These are phyloP conservation scores for Drosophila robusta DNA, from an alignment of 2,888 invertebrate genomes.

Conservation along the genomic window DNA sequence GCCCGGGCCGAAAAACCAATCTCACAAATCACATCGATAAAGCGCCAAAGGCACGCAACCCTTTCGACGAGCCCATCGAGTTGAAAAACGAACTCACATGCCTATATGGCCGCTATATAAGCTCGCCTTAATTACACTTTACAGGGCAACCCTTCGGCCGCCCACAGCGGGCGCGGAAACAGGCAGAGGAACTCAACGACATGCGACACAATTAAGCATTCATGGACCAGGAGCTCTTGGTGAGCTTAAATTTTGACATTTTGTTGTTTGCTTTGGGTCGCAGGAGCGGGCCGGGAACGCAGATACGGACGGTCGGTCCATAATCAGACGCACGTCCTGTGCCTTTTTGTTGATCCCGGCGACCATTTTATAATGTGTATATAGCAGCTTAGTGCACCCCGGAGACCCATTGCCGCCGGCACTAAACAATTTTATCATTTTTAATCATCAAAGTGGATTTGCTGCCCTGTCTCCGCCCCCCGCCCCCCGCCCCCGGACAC, in stretches of 20 bases:
- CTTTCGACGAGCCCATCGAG: conserved; percentile 56
- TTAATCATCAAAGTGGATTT: conserved; percentile 83
- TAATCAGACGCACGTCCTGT: conserved; percentile 71
- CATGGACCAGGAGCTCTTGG: conserved; percentile 62
- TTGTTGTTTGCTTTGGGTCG: conserved; percentile 68
- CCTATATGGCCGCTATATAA: conserved; percentile 72
- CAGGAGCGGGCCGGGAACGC: conserved; percentile 7
- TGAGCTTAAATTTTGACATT: conserved; percentile 80
- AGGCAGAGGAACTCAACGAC: conserved; percentile 16
- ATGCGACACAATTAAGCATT: conserved; percentile 78
- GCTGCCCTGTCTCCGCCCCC: conserved; percentile 16
- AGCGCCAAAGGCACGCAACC: conserved; percentile 75
- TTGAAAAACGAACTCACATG: conserved; percentile 15
- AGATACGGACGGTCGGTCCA: conserved; percentile 36
- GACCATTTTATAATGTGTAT: conserved; percentile 85
- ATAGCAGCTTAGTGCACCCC: conserved; percentile 84
- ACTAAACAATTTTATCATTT: conserved; percentile 84
- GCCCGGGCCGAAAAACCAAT: conserved; percentile 69
- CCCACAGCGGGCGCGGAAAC: conserved; percentile 11
- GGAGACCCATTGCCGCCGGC: conserved; percentile 80
- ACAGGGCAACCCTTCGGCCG: conserved; percentile 53
- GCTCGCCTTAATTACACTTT: conserved; percentile 75
- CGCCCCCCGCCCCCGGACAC: conserved; percentile 59
- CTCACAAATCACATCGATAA: conserved; percentile 81
- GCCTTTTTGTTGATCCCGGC: conserved; percentile 74